Conservation (phyloP, 2,797 vertebrate species). For the Discoglossus pictus region DNA sequence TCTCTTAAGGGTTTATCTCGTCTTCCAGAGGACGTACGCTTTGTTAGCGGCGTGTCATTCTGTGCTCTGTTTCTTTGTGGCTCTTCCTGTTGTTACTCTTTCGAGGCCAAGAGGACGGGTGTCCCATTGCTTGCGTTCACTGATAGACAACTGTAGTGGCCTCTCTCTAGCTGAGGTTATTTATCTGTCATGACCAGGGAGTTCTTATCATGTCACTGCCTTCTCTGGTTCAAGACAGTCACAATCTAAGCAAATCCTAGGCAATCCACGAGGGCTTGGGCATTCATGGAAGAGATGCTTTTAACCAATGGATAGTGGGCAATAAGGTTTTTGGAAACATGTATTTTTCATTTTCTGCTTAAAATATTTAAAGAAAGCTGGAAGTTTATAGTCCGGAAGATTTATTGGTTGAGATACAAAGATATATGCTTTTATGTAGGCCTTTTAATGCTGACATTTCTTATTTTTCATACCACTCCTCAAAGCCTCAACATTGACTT, state of each 20-base stretch:
- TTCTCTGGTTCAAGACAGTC: conserved; percentile 8
- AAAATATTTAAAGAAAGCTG: too few relatives aligned
- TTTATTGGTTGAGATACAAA: too few relatives aligned
- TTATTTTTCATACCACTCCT: too few relatives aligned
- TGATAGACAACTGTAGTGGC: conserved; percentile 62
- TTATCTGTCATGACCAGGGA: conserved; percentile 70
- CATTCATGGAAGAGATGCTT: too few relatives aligned
- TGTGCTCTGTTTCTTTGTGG: conserved; percentile 64
- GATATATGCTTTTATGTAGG: too few relatives aligned
- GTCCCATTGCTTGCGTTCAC: conserved; percentile 57
- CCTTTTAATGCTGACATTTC: too few relatives aligned
- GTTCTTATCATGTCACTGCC: conserved; percentile 56
- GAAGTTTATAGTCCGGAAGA: too few relatives aligned
- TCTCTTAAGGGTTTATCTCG: conserved; percentile 67
- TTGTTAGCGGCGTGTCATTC: conserved; percentile 66
- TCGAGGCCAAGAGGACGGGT: conserved; percentile 53
- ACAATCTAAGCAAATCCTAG: conserved; percentile 28
- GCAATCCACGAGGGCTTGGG: not conserved
- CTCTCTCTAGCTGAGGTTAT: conserved; percentile 56
- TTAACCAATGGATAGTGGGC: too few relatives aligned
- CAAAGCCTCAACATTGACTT: too few relatives aligned
- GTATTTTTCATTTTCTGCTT: too few relatives aligned
- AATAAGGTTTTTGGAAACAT: too few relatives aligned
- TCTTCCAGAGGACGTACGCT: conserved; percentile 69
- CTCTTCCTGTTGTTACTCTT: conserved; percentile 60